Evolutionary conservation across 2,888 invertebrate species (phyloP).

Genomic region (Temnothorax rugatulus): DNA sequence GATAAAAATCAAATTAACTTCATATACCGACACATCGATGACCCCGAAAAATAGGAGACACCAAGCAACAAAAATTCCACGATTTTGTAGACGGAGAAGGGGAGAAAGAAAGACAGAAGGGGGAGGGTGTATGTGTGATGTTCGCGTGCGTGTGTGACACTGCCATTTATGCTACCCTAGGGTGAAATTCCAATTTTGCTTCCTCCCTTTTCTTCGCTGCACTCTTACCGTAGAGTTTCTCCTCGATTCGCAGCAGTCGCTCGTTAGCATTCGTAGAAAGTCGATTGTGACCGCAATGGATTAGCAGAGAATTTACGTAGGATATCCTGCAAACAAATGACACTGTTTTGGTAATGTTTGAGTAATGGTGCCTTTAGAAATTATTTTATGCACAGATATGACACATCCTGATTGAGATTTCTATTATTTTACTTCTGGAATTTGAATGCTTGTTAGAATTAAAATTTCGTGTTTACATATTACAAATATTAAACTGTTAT

Average conservation of each 20-base stretch:
- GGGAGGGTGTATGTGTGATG: neutral
- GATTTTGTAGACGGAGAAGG: neutral
- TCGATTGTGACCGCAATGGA: constrained; percentile 31
- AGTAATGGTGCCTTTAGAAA: neutral
- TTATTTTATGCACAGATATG: neutral
- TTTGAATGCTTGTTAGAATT: neutral
- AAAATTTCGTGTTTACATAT: neutral
- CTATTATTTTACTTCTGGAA: neutral
- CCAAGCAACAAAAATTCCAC: constrained; percentile 43
- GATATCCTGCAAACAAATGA: neutral
- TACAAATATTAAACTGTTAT: neutral
- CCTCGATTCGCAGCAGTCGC: constrained; percentile 1
- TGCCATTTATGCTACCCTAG: constrained; percentile 52
- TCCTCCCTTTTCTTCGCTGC: constrained; percentile 28
- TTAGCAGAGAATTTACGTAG: neutral
- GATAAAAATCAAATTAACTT: constrained; percentile 85
- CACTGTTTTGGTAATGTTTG: neutral
- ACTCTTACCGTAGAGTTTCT: constrained; percentile 36
- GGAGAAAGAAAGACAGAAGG: neutral
- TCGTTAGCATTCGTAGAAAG: constrained; percentile 55
- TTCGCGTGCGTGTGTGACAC: neutral
- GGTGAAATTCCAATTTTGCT: constrained; percentile 78
- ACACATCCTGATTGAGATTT: neutral
- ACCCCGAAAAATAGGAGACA: constrained; percentile 77
- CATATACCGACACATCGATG: constrained; percentile 71